These are phyloP conservation scores for Saturnia pavonia DNA, from an alignment of 2,888 invertebrate species.

Conservation along the genomic window DNA sequence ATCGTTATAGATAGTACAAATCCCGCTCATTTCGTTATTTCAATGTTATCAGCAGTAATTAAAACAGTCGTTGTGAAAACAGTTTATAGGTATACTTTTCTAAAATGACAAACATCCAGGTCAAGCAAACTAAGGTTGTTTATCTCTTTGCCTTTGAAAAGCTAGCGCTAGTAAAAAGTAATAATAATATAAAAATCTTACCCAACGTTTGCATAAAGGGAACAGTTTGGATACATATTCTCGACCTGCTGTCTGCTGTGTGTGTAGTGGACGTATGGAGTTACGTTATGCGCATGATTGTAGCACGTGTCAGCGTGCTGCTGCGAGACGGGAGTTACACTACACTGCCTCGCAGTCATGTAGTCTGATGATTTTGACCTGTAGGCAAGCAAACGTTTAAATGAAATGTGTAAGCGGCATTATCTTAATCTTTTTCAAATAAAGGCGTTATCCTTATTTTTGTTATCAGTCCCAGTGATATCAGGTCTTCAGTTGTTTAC, in stretches of 20 bases:
- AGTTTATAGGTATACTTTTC: too few species aligned
- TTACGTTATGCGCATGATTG: slow-evolving; percentile 57
- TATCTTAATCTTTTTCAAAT: too few species aligned
- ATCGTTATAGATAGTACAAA: too few species aligned
- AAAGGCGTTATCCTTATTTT: too few species aligned
- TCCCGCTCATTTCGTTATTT: too few species aligned
- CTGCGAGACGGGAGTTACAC: slow-evolving; percentile 48
- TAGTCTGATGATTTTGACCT: slow-evolving; percentile 66
- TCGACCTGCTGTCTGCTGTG: slow-evolving; percentile 63
- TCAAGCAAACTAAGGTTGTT: too few species aligned
- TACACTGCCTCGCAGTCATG: slow-evolving; percentile 54
- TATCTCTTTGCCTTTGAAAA: background rate
- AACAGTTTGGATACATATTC: slow-evolving; percentile 78
- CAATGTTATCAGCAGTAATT: background rate
- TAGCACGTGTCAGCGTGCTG: slow-evolving; percentile 70
- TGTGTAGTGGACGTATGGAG: slow-evolving; percentile 59
- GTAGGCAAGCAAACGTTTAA: background rate
- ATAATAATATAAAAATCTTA: slow-evolving; percentile 32
- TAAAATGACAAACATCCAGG: too few species aligned
- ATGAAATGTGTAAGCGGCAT: too few species aligned
- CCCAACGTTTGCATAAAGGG: slow-evolving; percentile 76
- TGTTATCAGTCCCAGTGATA: too few species aligned
- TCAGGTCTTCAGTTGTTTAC: too few species aligned
- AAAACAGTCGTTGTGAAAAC: background rate
- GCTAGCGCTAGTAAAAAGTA: background rate